Evolutionary conservation across 2,888 invertebrate species (phyloP).

Genomic region (Atrina japonica): DNA sequence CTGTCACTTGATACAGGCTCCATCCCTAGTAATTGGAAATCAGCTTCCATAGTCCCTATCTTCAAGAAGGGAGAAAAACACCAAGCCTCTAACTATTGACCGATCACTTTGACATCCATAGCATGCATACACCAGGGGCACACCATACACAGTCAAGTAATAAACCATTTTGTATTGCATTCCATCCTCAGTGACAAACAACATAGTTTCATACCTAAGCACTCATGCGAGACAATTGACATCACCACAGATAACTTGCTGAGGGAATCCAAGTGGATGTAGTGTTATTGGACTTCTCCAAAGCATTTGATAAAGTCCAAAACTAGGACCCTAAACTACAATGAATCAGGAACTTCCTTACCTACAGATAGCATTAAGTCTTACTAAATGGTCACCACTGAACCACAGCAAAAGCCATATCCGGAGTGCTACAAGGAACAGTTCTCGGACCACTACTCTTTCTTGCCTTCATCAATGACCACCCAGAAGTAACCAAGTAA

Average conservation of each 20-base stretch:
- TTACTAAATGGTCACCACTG: too few species aligned
- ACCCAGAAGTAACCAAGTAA: too few species aligned
- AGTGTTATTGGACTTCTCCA: not conserved
- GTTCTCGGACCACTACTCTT: too few species aligned
- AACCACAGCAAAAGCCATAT: too few species aligned
- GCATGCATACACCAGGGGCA: not conserved
- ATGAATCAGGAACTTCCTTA: not conserved
- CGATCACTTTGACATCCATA: not conserved
- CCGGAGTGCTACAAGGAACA: too few species aligned
- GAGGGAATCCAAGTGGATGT: not conserved
- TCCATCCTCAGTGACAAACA: not conserved
- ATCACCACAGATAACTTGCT: too few species aligned
- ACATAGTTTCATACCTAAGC: not conserved
- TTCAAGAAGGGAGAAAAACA: constrained; percentile 4
- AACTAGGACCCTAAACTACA: not conserved
- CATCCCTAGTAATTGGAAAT: not conserved
- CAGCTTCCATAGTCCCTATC: not conserved
- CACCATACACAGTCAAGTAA: not conserved
- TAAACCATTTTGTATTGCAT: too few species aligned
- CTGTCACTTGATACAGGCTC: not conserved
- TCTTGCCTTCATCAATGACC: too few species aligned
- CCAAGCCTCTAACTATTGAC: not conserved
- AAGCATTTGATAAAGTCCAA: not conserved
- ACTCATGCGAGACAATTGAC: too few species aligned
- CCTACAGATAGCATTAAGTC: not conserved